Evolutionary conservation across 2,888 invertebrate genomes (phyloP).

Genomic region (Xylocampa areola): DNA sequence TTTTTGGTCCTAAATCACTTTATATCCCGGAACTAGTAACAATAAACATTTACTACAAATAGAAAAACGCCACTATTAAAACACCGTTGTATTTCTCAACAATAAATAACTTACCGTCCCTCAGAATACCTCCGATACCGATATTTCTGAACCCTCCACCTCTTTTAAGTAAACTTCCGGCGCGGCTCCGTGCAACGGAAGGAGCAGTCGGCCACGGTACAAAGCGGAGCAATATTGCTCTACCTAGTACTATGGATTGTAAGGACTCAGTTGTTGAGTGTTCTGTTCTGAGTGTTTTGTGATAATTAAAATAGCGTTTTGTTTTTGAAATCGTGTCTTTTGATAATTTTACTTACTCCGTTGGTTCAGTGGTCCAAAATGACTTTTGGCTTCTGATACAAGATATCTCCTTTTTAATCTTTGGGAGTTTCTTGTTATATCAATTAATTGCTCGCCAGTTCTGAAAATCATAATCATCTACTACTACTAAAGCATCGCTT

Average conservation of each 20-base stretch:
- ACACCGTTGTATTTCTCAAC: neutral
- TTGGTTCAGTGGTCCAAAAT: too few species aligned
- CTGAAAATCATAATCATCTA: too few species aligned
- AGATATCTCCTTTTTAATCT: too few species aligned
- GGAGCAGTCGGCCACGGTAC: slow-evolving; percentile 56
- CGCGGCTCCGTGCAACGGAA: slow-evolving; percentile 64
- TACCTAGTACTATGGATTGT: slow-evolving; percentile 33
- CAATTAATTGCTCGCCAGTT: too few species aligned
- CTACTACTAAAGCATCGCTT: too few species aligned
- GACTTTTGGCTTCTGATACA: too few species aligned
- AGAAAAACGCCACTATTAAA: neutral
- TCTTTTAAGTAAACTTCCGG: slow-evolving; percentile 72
- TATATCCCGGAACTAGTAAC: too few species aligned
- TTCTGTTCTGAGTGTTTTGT: slow-evolving; percentile 14
- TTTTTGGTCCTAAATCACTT: too few species aligned
- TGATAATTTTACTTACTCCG: too few species aligned
- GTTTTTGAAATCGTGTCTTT: too few species aligned
- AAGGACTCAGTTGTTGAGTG: slow-evolving; percentile 27
- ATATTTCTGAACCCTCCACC: slow-evolving; percentile 55
- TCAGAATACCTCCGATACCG: slow-evolving; percentile 48
- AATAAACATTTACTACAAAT: neutral
- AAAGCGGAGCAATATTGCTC: slow-evolving; percentile 60
- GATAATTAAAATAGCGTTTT: slow-evolving; percentile 15
- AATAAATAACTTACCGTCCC: slow-evolving; percentile 36
- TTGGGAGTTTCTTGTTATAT: too few species aligned